A percentile compares a stretch with the other conserved stretches of the same genome.
Evolutionary conservation across 2,113 vertebrate genomes (phyloP).

Genomic region (Coryphaenoides rupestris): DNA sequence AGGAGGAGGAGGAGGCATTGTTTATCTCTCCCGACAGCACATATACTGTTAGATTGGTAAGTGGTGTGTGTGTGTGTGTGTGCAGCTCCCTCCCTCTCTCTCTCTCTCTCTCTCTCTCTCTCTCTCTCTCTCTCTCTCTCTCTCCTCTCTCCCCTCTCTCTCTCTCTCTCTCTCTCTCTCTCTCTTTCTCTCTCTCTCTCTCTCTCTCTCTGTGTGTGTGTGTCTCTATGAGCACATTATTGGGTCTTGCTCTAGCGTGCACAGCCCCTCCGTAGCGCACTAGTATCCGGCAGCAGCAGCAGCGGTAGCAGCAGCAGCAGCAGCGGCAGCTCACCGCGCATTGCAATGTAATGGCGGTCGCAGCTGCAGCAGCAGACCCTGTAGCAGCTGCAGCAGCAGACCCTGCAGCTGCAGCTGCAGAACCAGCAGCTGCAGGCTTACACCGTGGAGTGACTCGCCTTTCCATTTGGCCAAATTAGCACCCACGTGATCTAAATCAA

Average conservation of each 20-base stretch:
- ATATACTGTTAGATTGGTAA: constrained; percentile 40
- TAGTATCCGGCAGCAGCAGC: too few relatives aligned
- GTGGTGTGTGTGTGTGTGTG: too few relatives aligned
- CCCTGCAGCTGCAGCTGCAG: constrained; percentile 33
- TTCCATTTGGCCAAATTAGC: constrained; percentile 70
- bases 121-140: too few relatives aligned
- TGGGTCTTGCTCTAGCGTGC: constrained; percentile 50
- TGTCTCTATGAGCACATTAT: constrained; percentile 15
- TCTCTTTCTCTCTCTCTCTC: neutral
- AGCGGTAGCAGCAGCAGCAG: too few relatives aligned
- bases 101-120: neutral
- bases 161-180: too few relatives aligned
- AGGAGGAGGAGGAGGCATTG: too few relatives aligned
- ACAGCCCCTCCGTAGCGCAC: constrained; percentile 52
- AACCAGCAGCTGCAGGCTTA: too few relatives aligned
- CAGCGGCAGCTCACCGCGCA: constrained; percentile 67
- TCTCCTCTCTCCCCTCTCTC: too few relatives aligned
- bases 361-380: constrained; percentile 22
- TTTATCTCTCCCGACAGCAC: constrained; percentile 46
- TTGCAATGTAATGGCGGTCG: constrained; percentile 76
- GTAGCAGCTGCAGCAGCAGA: constrained; percentile 51
- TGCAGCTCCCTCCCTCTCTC: constrained; percentile 1
- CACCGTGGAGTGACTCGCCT: constrained; percentile 66
- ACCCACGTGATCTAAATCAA: constrained; percentile 69
- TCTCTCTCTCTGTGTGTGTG: constrained; percentile 13